A percentile compares a stretch with the other conserved stretches of the same genome.
These are phyloP conservation scores for Montipora efflorescens DNA, from an alignment of 64 coral and sea anemone species.

Conservation along the genomic window DNA sequence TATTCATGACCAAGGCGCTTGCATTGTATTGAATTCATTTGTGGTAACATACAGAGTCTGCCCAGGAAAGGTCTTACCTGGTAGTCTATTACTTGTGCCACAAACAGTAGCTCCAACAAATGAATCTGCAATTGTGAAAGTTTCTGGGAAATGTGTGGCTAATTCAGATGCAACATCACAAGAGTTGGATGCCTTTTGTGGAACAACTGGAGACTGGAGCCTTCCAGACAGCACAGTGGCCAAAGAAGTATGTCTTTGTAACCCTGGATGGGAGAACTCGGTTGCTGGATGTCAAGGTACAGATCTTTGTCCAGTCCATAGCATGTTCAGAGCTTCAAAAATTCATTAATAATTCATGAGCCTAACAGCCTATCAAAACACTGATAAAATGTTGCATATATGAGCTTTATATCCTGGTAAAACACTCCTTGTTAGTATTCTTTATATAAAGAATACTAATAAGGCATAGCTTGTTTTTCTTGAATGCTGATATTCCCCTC, in stretches of 20 bases:
- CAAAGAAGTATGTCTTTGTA: constrained; percentile 51
- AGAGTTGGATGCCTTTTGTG: constrained; percentile 29
- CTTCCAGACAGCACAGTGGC: neutral
- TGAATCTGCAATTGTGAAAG: constrained; percentile 26
- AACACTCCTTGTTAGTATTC: no score
- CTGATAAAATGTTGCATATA: no score
- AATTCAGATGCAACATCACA: constrained; percentile 22
- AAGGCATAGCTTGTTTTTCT: no score
- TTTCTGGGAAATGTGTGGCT: constrained; percentile 20
- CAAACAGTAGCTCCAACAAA: constrained; percentile 49
- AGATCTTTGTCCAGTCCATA: no score
- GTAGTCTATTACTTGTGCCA: constrained; percentile 4
- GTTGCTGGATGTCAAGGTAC: constrained; percentile 45
- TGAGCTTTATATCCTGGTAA: no score
- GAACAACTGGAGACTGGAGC: constrained; percentile 37
- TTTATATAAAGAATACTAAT: no score
- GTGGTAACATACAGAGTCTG: constrained; percentile 31
- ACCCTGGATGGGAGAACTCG: constrained; percentile 36
- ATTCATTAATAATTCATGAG: no score
- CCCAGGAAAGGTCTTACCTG: neutral
- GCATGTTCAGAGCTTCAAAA: no score
- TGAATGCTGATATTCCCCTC: no score
- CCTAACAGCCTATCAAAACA: no score
- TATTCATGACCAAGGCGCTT: constrained; percentile 46
- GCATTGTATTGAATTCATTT: neutral